Evolutionary conservation across 2,797 vertebrate genomes (phyloP).

Genomic region (Chelidonichthys spinosus): DNA sequence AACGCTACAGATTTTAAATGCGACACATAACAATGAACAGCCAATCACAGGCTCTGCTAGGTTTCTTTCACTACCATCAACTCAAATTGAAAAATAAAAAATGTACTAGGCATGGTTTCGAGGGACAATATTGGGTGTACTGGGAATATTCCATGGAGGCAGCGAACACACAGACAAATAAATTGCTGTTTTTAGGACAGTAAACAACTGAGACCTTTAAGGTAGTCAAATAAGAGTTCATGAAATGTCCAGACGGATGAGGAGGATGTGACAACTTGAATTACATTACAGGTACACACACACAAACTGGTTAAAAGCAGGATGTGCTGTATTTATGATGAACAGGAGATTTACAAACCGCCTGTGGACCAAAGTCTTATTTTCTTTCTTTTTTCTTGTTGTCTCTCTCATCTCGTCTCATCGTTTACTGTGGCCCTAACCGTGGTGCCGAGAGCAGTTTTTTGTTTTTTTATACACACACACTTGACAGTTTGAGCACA

Average conservation of each 20-base stretch:
- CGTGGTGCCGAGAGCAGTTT: constrained; percentile 52
- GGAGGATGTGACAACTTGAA: background rate
- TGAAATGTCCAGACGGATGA: background rate
- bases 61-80: too few relatives aligned
- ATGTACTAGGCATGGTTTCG: too few relatives aligned
- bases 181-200: background rate
- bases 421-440: constrained; percentile 30
- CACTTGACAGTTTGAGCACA: constrained; percentile 68
- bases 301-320: constrained; percentile 9
- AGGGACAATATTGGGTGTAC: too few relatives aligned
- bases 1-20: background rate
- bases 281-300: constrained; percentile 13
- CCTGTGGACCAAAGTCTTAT: constrained; percentile 28
- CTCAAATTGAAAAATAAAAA: background rate
- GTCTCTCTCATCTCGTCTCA: constrained; percentile 1
- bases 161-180: background rate
- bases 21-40: background rate
- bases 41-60: background rate
- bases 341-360: constrained; percentile 36
- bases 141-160: too few relatives aligned
- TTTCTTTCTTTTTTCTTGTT: constrained; percentile 15
- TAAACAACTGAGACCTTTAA: background rate
- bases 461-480: constrained; percentile 4
- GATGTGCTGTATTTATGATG: constrained; percentile 19
- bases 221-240: background rate